phyloP scores from a whole-genome alignment of 2,888 invertebrate species.

The Meliscaeva auricollis region DNA sequence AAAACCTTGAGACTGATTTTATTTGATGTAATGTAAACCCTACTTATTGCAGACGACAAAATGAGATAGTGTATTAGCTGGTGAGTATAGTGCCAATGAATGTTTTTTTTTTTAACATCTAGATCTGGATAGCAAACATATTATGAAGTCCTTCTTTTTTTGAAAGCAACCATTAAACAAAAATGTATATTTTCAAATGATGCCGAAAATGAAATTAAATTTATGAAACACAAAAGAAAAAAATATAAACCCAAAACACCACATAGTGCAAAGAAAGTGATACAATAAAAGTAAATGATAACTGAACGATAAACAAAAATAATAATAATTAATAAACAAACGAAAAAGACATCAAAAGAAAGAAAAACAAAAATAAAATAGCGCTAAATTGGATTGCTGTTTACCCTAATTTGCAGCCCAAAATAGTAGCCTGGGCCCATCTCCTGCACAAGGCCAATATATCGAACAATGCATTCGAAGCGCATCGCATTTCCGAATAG shows the following conservation, averaged over 20 bases:
- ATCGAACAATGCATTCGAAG: constrained; percentile 84
- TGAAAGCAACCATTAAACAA: constrained; percentile 16
- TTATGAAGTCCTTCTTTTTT: constrained; percentile 7
- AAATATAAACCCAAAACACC: constrained; percentile 36
- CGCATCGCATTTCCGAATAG: constrained; percentile 77
- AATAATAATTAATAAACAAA: constrained; percentile 21
- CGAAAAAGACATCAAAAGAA: constrained; percentile 19
- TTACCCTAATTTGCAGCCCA: constrained; percentile 86
- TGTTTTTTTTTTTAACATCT: constrained; percentile 35
- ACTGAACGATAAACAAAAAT: constrained; percentile 6
- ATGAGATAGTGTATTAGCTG: constrained; percentile 62
- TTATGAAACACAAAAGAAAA: constrained; percentile 7
- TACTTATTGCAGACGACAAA: constrained; percentile 39
- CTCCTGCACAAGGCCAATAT: constrained; percentile 85
- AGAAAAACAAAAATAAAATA: constrained; percentile 26
- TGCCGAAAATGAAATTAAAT: constrained; percentile 20
- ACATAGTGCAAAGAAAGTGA: constrained; percentile 52
- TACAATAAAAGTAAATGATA: constrained; percentile 30
- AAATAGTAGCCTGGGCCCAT: constrained; percentile 85
- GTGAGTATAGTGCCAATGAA: constrained; percentile 52
- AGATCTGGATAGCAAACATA: constrained; percentile 32
- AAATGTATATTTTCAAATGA: constrained; percentile 6
- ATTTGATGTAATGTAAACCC: constrained; percentile 4
- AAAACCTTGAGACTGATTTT: constrained; percentile 43
- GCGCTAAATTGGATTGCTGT: constrained; percentile 63